These are phyloP conservation scores for Malurus splendens DNA, from an alignment of 2,797 vertebrate species.

Conservation along the genomic window DNA sequence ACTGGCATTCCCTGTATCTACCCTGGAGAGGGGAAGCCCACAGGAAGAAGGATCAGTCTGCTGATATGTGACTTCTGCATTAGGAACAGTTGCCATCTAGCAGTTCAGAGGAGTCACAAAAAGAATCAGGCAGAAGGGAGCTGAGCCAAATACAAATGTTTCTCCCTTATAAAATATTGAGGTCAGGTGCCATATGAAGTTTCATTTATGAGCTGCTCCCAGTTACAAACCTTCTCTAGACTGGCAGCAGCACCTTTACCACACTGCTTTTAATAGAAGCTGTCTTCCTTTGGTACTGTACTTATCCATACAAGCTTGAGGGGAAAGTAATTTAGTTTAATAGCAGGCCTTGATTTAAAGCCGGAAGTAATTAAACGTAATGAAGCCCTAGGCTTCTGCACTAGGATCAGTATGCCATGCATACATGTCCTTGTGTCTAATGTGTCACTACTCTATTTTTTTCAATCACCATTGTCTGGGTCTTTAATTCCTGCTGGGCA, in stretches of 20 bases:
- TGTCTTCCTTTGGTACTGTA: slow-evolving; percentile 41
- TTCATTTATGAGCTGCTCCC: slow-evolving; percentile 27
- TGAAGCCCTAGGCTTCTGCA: slow-evolving; percentile 43
- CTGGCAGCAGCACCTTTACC: slow-evolving; percentile 18
- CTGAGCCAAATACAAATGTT: not conserved
- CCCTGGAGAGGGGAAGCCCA: not conserved
- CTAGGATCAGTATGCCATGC: slow-evolving; percentile 25
- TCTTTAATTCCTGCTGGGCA: not conserved
- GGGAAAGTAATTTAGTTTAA: slow-evolving; percentile 53
- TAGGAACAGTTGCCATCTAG: not conserved
- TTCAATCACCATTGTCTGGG: not conserved
- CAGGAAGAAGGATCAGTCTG: not conserved
- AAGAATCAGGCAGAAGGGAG: not conserved
- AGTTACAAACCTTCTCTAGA: slow-evolving; percentile 10
- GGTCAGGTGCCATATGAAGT: slow-evolving; percentile 22
- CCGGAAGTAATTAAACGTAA: slow-evolving; percentile 56
- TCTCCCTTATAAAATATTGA: not conserved
- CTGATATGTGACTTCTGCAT: not conserved
- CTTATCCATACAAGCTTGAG: slow-evolving; percentile 29
- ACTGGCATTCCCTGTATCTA: not conserved
- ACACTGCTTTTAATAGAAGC: slow-evolving; percentile 25
- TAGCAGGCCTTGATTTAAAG: slow-evolving; percentile 52
- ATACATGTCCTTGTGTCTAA: not conserved
- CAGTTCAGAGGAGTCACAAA: not conserved
- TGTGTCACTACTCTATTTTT: not conserved